Evolutionary conservation across 2,888 invertebrate genomes (phyloP).

Genomic region (Opisthograptis luteolata): DNA sequence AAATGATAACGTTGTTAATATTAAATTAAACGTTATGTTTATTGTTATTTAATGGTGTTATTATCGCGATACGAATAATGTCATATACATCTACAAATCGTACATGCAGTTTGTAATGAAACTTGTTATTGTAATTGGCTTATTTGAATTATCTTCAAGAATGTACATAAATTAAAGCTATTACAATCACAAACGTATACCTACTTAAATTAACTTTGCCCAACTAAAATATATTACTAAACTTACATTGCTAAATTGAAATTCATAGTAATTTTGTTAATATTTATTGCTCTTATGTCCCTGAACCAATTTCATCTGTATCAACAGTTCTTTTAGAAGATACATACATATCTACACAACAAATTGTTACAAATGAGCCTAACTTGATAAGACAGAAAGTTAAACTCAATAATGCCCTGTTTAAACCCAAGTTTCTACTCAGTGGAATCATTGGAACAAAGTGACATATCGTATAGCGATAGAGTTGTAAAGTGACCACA

Average conservation of each 20-base stretch:
- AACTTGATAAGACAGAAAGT: background rate
- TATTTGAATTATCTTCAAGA: background rate
- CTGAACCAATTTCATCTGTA: background rate
- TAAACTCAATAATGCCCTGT: background rate
- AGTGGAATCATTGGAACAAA: constrained; percentile 2
- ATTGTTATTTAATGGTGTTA: constrained; percentile 1
- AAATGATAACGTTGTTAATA: constrained; percentile 6
- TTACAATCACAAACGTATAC: background rate
- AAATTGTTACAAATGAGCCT: background rate
- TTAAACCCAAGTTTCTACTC: background rate
- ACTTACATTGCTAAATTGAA: background rate
- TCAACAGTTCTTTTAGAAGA: background rate
- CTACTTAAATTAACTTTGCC: background rate
- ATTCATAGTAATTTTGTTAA: too few relatives aligned
- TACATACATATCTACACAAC: background rate
- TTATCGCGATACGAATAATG: background rate
- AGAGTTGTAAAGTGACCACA: constrained; percentile 17
- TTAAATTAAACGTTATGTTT: background rate
- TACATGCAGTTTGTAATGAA: constrained; percentile 3
- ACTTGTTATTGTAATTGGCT: background rate
- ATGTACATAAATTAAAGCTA: background rate
- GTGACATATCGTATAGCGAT: constrained; percentile 17
- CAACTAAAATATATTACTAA: background rate
- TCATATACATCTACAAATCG: background rate
- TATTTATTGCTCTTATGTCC: too few relatives aligned